These are phyloP conservation scores for Gambusia yucatana DNA, from an alignment of 2,797 vertebrate genomes.

Conservation along the genomic window DNA sequence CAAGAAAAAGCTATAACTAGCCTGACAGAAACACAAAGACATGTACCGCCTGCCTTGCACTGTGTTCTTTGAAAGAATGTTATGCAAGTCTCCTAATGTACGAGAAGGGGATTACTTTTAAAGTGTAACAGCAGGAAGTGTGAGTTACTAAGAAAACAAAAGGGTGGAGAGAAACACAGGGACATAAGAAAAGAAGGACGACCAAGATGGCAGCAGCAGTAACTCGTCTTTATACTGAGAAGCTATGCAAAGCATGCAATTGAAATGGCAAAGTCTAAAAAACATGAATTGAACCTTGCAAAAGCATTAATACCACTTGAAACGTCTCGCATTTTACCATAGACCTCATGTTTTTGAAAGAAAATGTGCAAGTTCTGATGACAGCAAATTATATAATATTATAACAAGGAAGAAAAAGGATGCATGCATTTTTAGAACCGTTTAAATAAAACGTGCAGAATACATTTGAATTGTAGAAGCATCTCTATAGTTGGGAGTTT, in stretches of 20 bases:
- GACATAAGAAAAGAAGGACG: background rate
- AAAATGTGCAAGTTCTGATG: background rate
- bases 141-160: slow-evolving; percentile 23
- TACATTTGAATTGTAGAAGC: background rate
- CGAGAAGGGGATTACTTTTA: slow-evolving; percentile 42
- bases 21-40: slow-evolving; percentile 5
- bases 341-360: background rate
- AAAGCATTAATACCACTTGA: background rate
- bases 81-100: slow-evolving; percentile 57
- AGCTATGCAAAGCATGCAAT: background rate
- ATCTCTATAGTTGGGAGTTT: background rate
- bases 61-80: slow-evolving; percentile 55
- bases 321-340: background rate
- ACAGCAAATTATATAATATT: background rate
- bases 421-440: background rate
- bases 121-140: slow-evolving; percentile 66
- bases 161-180: background rate
- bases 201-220: slow-evolving; percentile 15
- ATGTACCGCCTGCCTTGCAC: slow-evolving; percentile 24
- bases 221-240: slow-evolving; percentile 20
- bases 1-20: slow-evolving; percentile 10
- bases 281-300: background rate
- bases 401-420: background rate
- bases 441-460: background rate
- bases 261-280: background rate